Conservation (phyloP, 2,888 invertebrate genomes). For the Leptothorax acervorum region DNA sequence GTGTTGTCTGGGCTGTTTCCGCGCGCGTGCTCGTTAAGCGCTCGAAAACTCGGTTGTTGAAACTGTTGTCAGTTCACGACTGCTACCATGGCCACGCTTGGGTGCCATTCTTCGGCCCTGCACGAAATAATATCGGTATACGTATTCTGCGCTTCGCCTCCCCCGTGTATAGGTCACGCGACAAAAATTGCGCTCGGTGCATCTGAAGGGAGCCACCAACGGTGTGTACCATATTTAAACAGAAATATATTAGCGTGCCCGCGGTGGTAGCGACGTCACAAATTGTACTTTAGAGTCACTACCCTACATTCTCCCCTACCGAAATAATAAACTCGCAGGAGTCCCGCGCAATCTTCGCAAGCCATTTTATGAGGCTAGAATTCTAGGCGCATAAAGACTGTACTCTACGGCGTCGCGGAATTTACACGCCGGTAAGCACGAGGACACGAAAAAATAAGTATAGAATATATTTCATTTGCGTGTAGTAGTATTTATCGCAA, state of each 20-base stretch:
- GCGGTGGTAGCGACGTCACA: conserved; percentile 15
- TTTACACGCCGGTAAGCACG: conserved; percentile 57
- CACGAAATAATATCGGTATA: background rate
- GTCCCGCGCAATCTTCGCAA: conserved; percentile 61
- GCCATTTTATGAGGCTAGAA: conserved; percentile 48
- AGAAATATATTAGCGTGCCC: conserved; percentile 31
- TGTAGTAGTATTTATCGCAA: conserved; percentile 43
- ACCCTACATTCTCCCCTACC: conserved; percentile 9
- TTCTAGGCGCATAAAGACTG: conserved; percentile 34
- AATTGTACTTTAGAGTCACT: conserved; percentile 42
- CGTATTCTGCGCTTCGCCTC: background rate
- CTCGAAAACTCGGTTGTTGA: background rate
- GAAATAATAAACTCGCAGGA: conserved; percentile 29
- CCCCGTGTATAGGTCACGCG: background rate
- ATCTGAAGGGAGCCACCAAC: conserved; percentile 3
- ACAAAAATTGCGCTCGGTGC: conserved; percentile 14
- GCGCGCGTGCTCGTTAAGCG: background rate
- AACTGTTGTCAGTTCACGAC: background rate
- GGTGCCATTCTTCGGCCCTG: background rate
- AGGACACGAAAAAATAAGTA: conserved; percentile 24
- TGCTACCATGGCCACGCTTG: background rate
- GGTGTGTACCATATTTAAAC: background rate
- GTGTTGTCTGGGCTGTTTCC: too few relatives aligned
- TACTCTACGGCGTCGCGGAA: conserved; percentile 45
- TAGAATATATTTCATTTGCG: conserved; percentile 45